Evolutionary conservation across 2,888 invertebrate species (phyloP), one percentile per base, ranked within the genome.

Genomic region (Chouioia cunea): DNA sequence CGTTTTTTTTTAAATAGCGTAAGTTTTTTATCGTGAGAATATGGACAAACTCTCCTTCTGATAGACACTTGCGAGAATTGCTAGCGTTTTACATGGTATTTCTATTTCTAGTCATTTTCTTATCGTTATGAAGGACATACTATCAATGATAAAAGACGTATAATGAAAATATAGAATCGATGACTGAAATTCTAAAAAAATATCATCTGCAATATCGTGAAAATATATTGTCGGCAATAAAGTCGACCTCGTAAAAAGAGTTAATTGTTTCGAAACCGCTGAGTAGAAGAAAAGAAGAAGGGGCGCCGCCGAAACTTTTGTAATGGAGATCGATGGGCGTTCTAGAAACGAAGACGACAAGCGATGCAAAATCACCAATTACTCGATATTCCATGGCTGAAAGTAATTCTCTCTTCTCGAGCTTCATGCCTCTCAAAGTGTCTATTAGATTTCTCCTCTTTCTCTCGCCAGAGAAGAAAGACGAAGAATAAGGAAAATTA

Each of bases 401-500:
- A 72, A 72, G 65, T 73, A 69, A 69, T 65, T 72, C 68, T 63
- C 58, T 27, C 36, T 36, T 36, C 67, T 64, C 64, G 64, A 52
- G n/a, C 52, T 36, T 36, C 27, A 27, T 27, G 53, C 53, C 36
- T 36, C 69, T 70, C 65, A 68, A 66, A 67, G 73, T 70, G 73
- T 70, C 70, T 67, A 73, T 70, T 67, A 73, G 65, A 73, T 70
- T 73, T 70, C 60, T 70, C 48, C 50, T 48, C 60, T 60, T 60
- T 47, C 48, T 22, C 36, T 48, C 46, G 27, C 2, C n/a, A 27
- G 27, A 27, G 36, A 36, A 36, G 36, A 36, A 14, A 14, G 36
- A 36, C 36, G 23, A 27, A 54, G 54, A 23, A 27, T 16, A 27
- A n/a, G 58, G 18, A 22, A 66, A 43, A n/a, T n/a, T n/a, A n/a